Conservation (phyloP, 2,113 vertebrate species). For the Symphodus melops region DNA sequence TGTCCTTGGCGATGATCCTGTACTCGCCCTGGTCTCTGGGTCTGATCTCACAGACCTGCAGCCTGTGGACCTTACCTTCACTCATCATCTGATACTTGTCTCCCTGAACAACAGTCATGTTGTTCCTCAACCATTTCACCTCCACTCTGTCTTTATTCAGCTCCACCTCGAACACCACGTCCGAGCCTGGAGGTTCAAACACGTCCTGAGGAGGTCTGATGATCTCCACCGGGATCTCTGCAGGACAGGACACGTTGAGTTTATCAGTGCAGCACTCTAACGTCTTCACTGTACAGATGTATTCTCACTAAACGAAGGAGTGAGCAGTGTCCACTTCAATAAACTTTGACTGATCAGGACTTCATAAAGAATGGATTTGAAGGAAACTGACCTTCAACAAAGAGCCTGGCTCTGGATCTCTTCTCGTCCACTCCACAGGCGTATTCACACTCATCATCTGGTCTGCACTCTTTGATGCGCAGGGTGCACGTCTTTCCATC, state of each 20-base stretch:
- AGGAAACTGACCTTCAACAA: conserved; percentile 91
- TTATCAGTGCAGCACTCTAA: no score
- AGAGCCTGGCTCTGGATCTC: conserved; percentile 93
- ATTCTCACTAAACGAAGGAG: no score
- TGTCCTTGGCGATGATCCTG: conserved; percentile 94
- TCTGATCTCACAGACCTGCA: conserved; percentile 95
- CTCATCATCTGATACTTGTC: conserved; percentile 99
- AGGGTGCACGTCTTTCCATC: conserved; percentile 91
- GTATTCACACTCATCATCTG: conserved; percentile 98
- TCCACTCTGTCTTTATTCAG: conserved; percentile 97
- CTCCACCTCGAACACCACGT: conserved; percentile 93
- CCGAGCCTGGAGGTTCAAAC: conserved; percentile 92
- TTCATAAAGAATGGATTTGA: neutral
- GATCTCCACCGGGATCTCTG: conserved; percentile 97
- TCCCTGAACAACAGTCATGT: conserved; percentile 96
- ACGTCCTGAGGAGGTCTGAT: conserved; percentile 92
- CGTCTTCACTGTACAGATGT: no score
- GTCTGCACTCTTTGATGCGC: conserved; percentile 94
- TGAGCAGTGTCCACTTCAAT: no score
- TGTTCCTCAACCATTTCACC: conserved; percentile 97
- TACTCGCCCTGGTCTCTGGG: conserved; percentile 98
- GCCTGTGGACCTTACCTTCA: conserved; percentile 94
- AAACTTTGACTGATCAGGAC: no score
- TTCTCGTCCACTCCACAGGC: conserved; percentile 96
- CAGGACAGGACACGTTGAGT: conserved; percentile 1